Evolutionary conservation across 2,888 invertebrate species (phyloP), one percentile per base, ranked within the genome.

Genomic region (Pammene fasciana): DNA sequence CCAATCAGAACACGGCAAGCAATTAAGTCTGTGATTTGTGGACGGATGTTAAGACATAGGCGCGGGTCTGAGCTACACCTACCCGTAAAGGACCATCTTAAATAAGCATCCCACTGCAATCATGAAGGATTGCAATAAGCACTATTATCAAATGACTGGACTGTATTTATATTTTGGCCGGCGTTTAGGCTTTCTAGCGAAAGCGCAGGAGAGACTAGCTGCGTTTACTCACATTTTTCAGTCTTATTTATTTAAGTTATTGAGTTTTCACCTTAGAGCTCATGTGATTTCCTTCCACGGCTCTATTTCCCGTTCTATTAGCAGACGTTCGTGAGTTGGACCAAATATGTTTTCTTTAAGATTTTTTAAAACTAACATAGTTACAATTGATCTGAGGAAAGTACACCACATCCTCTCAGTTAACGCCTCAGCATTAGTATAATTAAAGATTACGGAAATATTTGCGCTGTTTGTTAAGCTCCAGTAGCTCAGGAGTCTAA

Each of bases 11-110:
- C 41, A 14, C 38, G 26, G 26, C 41, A 14, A 43, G 57, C 65
- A 66, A 66, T 66, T 57, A 66, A 66, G n/a, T 4, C 36, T 34
- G 57, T 66, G 57, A 66, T 48, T 66, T 57, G 65, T 66, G 57
- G 46, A 66, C 65, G 65, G 65, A 66, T 66, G 65, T 48, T 48
- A 50, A 46, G 57, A 56, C 65, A 57, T 41, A 14, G 57, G 65
- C 65, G 48, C 43, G 54, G 43, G 56, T 18, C n/a, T 38, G 38
- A 55, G 34, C 45, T 48, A 57, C 56, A 54, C 67, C 67, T 45
- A 61, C 16, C 38, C 61, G 26, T 61, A 38, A 38, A 61, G 13
- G 16, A 50, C 61, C 38, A 50, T 9, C 11, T 48, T 50, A 50
- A 9, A 6, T 5, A 18, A 13, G 6, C 16, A 61, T 1, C 18